Evolutionary conservation across 2,888 invertebrate genomes (phyloP), one percentile per base, ranked within the genome.

Genomic region (Acanthosepion esculentum): DNA sequence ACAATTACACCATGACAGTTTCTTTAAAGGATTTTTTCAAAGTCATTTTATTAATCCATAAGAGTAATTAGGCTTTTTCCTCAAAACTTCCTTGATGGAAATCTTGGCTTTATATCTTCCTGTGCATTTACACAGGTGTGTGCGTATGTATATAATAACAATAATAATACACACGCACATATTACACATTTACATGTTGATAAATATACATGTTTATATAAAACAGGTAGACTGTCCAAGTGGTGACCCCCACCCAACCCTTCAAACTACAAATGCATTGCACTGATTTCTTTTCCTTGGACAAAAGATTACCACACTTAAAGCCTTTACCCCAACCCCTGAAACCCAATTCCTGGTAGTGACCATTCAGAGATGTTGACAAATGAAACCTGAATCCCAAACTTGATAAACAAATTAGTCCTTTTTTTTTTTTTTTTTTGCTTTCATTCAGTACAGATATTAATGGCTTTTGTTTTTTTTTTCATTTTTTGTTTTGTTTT

Each of bases 381-480:
- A 78, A 78, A 78, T 78, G 78, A 78, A 78, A 33, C 78, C 78
- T 78, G 78, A 78, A 78, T 78, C 78, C 78, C n/a, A 78, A 78
- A 78, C 12, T n/a, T 78, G 78, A 78, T 78, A 78, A 78, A 78
- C 78, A 78, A 78, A 78, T 15, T 59, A 59, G 59, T 59, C 59
- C 2, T 59, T 59, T 59, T 59, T 23, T 23, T 53, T 53, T 15
- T 53, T 53, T 53, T 53, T 15, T 53, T 78, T n/a, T 78, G n/a
- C 78, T 78, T n/a, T n/a, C 78, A n/a, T 33, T 78, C n/a, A 33
- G 78, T n/a, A 78, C 78, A n/a, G 78, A 78, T 78, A 33, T 78
- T 78, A n/a, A 78, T 78, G 78, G n/a, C 78, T 33, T 78, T n/a
- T 33, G 15, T 78, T 78, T n/a, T 78, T 78, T n/a, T 78, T n/a